Evolutionary conservation across 2,888 invertebrate species (phyloP), one percentile per base, ranked within the genome.

Genomic region (Polietes domitor): DNA sequence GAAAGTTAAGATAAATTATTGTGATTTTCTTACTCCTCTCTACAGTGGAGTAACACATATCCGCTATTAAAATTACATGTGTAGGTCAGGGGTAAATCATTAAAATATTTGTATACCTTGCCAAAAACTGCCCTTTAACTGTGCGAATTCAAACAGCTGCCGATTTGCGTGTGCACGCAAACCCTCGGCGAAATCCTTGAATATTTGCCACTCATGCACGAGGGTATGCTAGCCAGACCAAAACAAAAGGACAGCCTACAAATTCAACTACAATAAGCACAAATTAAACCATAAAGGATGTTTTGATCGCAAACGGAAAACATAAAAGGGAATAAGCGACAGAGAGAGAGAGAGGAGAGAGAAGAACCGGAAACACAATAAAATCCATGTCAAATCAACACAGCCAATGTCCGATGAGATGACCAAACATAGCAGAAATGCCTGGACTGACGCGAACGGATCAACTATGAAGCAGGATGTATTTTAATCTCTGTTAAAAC

Each of bases 131-230:
- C n/a, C 19, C 9, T 32, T 10, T n/a, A 61, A n/a, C n/a, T 26
- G 9, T 61, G 61, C 61, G 61, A 61, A 61, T 28, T 61, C 32
- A 61, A 61, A 61, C 61, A 61, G 28, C 61, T 61, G 61, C 61
- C n/a, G 61, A 61, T 61, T 61, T 61, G 61, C 26, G n/a, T 61
- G 37, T n/a, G 61, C 61, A 61, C 15, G 21, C 61, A 61, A 61
- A n/a, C 61, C 10, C 28, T n/a, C 28, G 10, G 24, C n/a, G 7
- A n/a, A n/a, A n/a, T 28, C 61, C 61, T 15, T 21, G 28, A 26
- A 61, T 17, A 61, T 61, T 61, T 61, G 28, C 28, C 12, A 61
- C 12, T 61, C 61, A 61, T n/a, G n/a, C 12, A 10, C 37, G 9
- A 37, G 32, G 32, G 37, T 37, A 10, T 37, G 47, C n/a, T 12